Percentiles rank a stretch among this genome's conserved stretches.
Conservation (phyloP, 2,888 invertebrate genomes). For the Melanchra persicariae region DNA sequence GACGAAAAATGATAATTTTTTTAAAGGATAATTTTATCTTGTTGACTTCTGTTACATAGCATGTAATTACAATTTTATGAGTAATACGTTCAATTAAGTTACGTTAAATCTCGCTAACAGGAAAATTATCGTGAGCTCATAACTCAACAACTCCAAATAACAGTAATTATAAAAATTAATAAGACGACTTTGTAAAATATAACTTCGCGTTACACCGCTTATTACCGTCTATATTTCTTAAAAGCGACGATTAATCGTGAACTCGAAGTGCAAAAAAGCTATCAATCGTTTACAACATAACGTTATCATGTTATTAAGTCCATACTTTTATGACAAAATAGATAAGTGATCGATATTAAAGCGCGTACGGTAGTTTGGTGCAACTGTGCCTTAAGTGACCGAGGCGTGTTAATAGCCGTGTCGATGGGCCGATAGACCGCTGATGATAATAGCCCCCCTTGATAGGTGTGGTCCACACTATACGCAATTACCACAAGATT, state of each 20-base stretch:
- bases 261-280: slow-evolving; percentile 56
- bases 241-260: slow-evolving; percentile 39
- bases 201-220: slow-evolving; percentile 30
- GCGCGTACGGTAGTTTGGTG: slow-evolving; percentile 51
- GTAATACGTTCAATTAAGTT: slow-evolving; percentile 26
- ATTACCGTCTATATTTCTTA: slow-evolving; percentile 43
- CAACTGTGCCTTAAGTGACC: slow-evolving; percentile 63
- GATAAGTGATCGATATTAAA: slow-evolving; percentile 45
- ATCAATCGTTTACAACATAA: slow-evolving; percentile 53
- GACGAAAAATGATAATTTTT: not conserved
- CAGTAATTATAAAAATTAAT: slow-evolving; percentile 51
- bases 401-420: slow-evolving; percentile 77
- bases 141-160: slow-evolving; percentile 52
- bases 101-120: slow-evolving; percentile 40
- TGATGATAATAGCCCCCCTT: slow-evolving; percentile 70
- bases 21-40: not conserved
- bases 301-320: slow-evolving; percentile 48
- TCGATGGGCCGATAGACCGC: slow-evolving; percentile 72
- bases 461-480: slow-evolving; percentile 76
- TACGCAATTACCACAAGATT: slow-evolving; percentile 72
- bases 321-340: slow-evolving; percentile 53
- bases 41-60: not conserved
- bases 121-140: slow-evolving; percentile 40
- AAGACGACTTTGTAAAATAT: slow-evolving; percentile 40
- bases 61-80: slow-evolving; percentile 10